phyloP scores from a whole-genome alignment of 2,888 invertebrate genomes.

The Thymelicus acteon region DNA sequence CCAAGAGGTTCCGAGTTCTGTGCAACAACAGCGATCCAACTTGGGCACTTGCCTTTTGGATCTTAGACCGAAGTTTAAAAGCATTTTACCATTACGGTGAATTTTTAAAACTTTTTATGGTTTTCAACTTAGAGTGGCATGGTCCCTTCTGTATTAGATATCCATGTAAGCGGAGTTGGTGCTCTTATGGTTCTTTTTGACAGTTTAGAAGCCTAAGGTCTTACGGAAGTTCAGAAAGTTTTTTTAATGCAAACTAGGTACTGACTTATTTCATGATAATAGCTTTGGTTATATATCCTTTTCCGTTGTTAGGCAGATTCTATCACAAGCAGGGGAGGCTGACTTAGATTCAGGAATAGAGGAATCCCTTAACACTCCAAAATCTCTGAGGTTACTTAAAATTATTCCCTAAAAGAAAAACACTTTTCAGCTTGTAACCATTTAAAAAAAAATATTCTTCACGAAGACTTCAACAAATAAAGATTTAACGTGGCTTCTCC shows the following conservation, averaged over 20 bases:
- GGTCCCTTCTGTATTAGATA: constrained; percentile 33
- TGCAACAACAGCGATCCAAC: constrained; percentile 34
- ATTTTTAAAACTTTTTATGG: constrained; percentile 48
- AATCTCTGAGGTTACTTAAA: too few relatives aligned
- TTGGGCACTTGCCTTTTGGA: constrained; percentile 23
- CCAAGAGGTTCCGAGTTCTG: constrained; percentile 12
- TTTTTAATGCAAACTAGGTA: background rate
- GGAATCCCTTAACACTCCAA: too few relatives aligned
- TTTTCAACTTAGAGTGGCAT: constrained; percentile 41
- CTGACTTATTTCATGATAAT: too few relatives aligned
- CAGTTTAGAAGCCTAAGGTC: background rate
- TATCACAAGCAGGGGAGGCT: too few relatives aligned
- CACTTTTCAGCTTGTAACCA: background rate
- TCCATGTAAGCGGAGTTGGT: constrained; percentile 15
- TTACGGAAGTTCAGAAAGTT: background rate
- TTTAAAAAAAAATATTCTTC: background rate
- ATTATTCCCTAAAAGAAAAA: too few relatives aligned
- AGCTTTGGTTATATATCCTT: too few relatives aligned
- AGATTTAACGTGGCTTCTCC: constrained; percentile 22
- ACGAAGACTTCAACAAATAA: constrained; percentile 13
- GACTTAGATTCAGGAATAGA: too few relatives aligned
- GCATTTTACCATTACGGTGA: constrained; percentile 49
- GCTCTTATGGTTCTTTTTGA: constrained; percentile 21
- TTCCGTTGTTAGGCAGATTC: background rate
- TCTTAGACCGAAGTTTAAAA: constrained; percentile 43